Evolutionary conservation across 2,797 vertebrate genomes (phyloP).

Genomic region (Threskiornis aethiopicus): DNA sequence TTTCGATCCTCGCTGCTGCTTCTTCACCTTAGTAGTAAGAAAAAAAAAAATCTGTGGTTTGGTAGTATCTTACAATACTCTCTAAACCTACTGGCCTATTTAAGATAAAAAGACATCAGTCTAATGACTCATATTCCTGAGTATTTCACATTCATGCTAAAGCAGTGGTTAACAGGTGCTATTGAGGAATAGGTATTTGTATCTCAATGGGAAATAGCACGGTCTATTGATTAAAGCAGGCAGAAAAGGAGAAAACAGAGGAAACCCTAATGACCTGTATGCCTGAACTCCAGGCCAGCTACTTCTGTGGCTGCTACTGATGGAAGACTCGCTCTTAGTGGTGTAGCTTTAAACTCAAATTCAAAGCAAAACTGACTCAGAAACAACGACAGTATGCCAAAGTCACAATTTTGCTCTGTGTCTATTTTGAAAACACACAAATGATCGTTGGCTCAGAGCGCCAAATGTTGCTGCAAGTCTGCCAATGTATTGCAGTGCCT

Average conservation of each 20-base stretch:
- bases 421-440: not conserved
- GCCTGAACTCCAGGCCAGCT: not conserved
- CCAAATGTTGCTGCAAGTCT: not conserved
- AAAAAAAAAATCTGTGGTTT: not conserved
- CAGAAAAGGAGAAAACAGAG: not conserved
- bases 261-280: not conserved
- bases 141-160: not conserved
- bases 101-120: not conserved
- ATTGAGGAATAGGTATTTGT: not conserved
- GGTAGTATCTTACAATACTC: not conserved
- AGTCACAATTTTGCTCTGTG: not conserved
- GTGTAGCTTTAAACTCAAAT: not conserved
- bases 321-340: not conserved
- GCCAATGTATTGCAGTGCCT: not conserved
- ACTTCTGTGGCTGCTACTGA: not conserved
- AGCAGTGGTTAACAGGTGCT: not conserved
- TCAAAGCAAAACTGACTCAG: not conserved
- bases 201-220: not conserved
- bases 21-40: not conserved
- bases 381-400: not conserved
- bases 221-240: not conserved
- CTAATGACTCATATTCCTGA: conserved; percentile 1
- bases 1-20: not conserved
- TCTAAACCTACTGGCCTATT: not conserved
- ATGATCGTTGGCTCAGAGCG: not conserved